Evolutionary conservation across 2,888 invertebrate species (phyloP), one percentile per base, ranked within the genome.

Genomic region (Monopis laevigella): DNA sequence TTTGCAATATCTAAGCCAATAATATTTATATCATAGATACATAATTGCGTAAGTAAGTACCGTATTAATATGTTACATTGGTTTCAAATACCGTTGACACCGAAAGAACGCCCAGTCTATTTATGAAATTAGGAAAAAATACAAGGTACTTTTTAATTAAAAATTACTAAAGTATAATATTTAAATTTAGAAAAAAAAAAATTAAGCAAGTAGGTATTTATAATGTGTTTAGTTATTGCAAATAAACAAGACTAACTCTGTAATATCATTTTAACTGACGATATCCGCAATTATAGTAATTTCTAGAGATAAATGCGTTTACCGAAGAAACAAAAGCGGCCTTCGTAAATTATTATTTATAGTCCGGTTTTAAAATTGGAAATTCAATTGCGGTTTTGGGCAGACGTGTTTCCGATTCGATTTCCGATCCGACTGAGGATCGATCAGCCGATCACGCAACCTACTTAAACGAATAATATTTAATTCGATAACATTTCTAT

Each of bases 331-430:
- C 30, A 30, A 58, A 61, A 44, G 50, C 55, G 61, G 58, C 67
- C 68, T 67, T 65, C 61, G 59, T 54, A 59, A 62, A n/a, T n/a
- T n/a, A 69, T 73, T 69, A 66, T 72, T 72, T 70, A 39, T 41
- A 67, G n/a, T n/a, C n/a, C n/a, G 69, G 45, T 46, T 45, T 45
- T 44, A 54, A 53, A 75, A 78, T 75, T 77, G 70, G 65, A 70
- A 70, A 74, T 66, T 67, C 63, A 55, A 57, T 65, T 78, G 80
- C 64, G 77, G 78, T 80, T 73, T 68, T 57, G 63, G 63, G 57
- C 63, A 74, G 72, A 75, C 77, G 75, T 73, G 74, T 72, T 72
- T 78, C 78, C 75, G 65, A 66, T 53, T 65, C 65, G 62, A 69
- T 65, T 78, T 78, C 77, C 71, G n/a, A n/a, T 78, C 77, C 32